A percentile compares a stretch with the other conserved stretches of the same genome.
Conservation (phyloP, 2,888 invertebrate species). For the Herminia tarsipennalis region DNA sequence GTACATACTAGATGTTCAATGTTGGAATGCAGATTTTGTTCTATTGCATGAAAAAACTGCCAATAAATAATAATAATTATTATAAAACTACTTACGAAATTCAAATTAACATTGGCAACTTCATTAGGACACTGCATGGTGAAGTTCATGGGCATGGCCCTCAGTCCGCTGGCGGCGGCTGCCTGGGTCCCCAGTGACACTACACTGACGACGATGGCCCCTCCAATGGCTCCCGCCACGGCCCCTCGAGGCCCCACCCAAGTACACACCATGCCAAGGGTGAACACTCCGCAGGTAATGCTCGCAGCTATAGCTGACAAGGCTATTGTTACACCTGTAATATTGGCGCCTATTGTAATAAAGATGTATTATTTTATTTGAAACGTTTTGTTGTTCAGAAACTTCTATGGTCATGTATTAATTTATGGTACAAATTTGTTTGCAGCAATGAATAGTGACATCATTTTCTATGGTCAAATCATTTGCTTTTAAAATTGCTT, state of each 20-base stretch:
- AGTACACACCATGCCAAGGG: slow-evolving; percentile 92
- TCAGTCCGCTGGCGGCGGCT: slow-evolving; percentile 85
- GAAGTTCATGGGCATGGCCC: slow-evolving; percentile 76
- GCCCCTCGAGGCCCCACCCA: slow-evolving; percentile 91
- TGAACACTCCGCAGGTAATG: slow-evolving; percentile 93
- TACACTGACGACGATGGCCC: slow-evolving; percentile 85
- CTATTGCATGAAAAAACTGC: too few relatives aligned
- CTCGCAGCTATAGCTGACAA: slow-evolving; percentile 94
- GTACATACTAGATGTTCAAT: too few relatives aligned
- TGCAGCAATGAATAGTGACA: too few relatives aligned
- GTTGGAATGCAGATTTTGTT: too few relatives aligned
- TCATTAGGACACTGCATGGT: slow-evolving; percentile 48
- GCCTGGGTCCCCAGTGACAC: slow-evolving; percentile 85
- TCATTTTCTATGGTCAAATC: too few relatives aligned
- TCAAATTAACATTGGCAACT: slow-evolving; percentile 43
- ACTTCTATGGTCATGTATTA: too few relatives aligned
- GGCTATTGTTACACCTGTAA: slow-evolving; percentile 88
- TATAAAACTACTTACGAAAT: slow-evolving; percentile 52
- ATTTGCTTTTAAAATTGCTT: too few relatives aligned
- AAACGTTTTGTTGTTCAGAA: too few relatives aligned
- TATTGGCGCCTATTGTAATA: too few relatives aligned
- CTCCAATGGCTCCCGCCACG: slow-evolving; percentile 86
- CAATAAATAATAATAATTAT: not conserved
- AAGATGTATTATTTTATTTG: too few relatives aligned
- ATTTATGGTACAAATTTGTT: too few relatives aligned